These are phyloP conservation scores for Zoroaster sp. DNA, from an alignment of 53 echinoderm and acorn worm species.

Conservation along the genomic window DNA sequence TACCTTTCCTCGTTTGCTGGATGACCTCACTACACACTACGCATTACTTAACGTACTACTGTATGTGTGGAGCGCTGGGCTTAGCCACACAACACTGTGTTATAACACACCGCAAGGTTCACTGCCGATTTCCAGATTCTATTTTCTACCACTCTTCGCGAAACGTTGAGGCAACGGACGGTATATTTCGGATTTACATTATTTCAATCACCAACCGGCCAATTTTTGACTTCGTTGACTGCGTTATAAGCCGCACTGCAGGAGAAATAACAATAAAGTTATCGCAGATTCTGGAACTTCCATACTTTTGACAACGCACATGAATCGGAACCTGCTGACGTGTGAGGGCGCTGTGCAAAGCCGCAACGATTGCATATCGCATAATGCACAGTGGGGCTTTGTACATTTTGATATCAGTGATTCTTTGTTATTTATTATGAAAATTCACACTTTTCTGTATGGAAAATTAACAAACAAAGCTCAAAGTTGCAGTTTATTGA, in stretches of 20 bases:
- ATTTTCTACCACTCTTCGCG: not conserved
- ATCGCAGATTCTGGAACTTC: constrained; percentile 15
- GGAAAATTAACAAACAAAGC: too few species aligned
- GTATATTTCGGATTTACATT: not conserved
- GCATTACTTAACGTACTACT: not conserved
- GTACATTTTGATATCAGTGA: too few species aligned
- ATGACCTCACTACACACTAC: not conserved
- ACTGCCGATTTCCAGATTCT: not conserved
- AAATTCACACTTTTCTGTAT: too few species aligned
- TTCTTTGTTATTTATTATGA: too few species aligned
- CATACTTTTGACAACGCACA: constrained; percentile 46
- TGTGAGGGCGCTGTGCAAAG: constrained; percentile 43
- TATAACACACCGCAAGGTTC: not conserved
- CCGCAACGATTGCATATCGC: too few species aligned
- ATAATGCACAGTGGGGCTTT: too few species aligned
- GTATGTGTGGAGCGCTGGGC: not conserved
- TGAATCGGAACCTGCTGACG: not conserved
- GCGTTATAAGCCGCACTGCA: not conserved
- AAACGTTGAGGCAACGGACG: not conserved
- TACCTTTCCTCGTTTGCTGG: not conserved
- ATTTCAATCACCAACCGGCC: constrained; percentile 3
- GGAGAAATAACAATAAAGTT: constrained; percentile 24
- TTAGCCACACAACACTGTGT: not conserved
- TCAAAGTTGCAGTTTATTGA: too few species aligned
- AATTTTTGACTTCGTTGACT: not conserved